Evolutionary conservation across 2,797 vertebrate genomes (phyloP), one percentile per base, ranked within the genome.

Genomic region (Cossypha polioptera): DNA sequence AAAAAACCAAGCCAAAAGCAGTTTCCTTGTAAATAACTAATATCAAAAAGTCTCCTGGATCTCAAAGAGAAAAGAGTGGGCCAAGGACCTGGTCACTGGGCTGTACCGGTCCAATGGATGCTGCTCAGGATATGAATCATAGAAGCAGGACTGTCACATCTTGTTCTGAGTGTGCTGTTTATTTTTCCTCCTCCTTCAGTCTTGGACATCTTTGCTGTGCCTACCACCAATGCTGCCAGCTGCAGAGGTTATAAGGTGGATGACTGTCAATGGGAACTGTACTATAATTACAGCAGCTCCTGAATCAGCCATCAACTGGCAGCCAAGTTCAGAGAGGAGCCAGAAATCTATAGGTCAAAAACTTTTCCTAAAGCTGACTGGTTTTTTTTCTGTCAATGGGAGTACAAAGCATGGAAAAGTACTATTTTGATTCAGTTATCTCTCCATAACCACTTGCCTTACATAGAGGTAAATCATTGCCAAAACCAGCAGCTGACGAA

Each of bases 91-190:
- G 71, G 57, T 84, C 2, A 0, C 38, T 59, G 59, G 43, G 33
- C 87, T 75, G 25, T 36, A 43, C 38, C 2, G 0, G 48, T 85
- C 29, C 53, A 79, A 61, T 53, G 40, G 40, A 87, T 47, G 48
- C 77, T 91, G 71, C 59, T 91, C 29, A 77, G 80, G 76, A 36
- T 54, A 88, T 94, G 94, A 95, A 90, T 95, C 93, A 96, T 58
- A 86, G 88, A 83, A 92, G 68, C 35, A 55, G 58, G 58, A 55
- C 1, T 2, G 81, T 86, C 79, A 94, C 68, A 94, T 91, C 90
- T 82, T 95, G 95, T 92, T 83, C 86, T 58, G 25, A 65, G 12
- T 21, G 2, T 2, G 0, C 25, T 92, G 79, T 77, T 95, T 95
- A 67, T 91, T 92, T 95, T 94, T 71, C 75, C 72, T 86, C 36